These are phyloP conservation scores for Pao palembangensis DNA, from an alignment of 2,113 vertebrate genomes.

Conservation along the genomic window DNA sequence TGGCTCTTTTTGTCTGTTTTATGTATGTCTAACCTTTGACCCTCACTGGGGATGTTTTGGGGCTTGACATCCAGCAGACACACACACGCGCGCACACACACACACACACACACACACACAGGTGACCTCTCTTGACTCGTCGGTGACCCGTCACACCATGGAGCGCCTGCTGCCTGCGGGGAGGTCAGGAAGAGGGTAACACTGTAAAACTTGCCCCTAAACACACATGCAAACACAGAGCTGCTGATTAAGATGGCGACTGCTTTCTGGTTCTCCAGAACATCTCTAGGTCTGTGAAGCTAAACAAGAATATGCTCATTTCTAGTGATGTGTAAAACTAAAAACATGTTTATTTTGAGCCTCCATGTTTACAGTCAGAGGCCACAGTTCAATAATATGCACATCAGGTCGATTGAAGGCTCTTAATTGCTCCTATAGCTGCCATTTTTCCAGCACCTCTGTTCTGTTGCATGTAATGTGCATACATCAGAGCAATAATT, in stretches of 20 bases:
- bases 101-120: neutral
- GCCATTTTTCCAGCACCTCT: neutral
- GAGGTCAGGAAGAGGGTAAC: constrained; percentile 54
- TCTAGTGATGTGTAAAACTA: neutral
- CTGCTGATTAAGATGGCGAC: neutral
- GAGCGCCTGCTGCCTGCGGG: constrained; percentile 25
- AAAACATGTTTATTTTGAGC: too few species aligned
- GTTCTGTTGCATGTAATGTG: too few species aligned
- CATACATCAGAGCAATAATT: too few species aligned
- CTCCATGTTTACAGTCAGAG: too few species aligned
- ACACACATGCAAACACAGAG: constrained; percentile 13
- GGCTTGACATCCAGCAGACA: constrained; percentile 22
- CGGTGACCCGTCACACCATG: constrained; percentile 47
- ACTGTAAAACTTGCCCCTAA: constrained; percentile 30
- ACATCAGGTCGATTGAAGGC: too few species aligned
- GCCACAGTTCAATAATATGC: too few species aligned
- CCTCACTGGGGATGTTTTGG: constrained; percentile 16
- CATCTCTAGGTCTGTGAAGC: constrained; percentile 9
- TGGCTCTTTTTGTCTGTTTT: constrained; percentile 55
- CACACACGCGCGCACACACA: neutral
- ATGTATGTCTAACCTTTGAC: constrained; percentile 59
- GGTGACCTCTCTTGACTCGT: constrained; percentile 50
- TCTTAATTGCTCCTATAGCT: too few species aligned
- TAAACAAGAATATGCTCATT: neutral
- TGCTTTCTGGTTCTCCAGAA: neutral